Evolutionary conservation across 2,888 invertebrate species (phyloP).

Genomic region (Rugalucina vietnamica): DNA sequence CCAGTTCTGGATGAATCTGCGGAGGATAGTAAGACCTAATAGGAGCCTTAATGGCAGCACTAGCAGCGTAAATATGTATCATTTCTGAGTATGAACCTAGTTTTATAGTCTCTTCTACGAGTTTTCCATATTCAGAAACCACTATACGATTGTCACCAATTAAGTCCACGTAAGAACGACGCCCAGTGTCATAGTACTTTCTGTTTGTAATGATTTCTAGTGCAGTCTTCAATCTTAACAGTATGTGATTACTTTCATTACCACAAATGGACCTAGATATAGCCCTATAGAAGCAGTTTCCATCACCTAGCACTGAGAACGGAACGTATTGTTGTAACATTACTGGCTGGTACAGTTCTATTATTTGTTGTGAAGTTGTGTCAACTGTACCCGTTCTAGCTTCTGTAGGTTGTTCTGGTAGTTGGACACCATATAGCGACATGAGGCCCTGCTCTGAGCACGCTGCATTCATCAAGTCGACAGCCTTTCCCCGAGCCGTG

Average conservation of each 20-base stretch:
- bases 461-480: neutral
- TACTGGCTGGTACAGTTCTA: neutral
- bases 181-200: neutral
- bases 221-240: neutral
- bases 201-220: neutral
- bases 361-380: neutral
- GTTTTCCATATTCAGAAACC: neutral
- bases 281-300: neutral
- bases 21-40: neutral
- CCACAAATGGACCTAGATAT: neutral
- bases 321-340: neutral
- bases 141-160: neutral
- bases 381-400: neutral
- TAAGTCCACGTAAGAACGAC: neutral
- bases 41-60: neutral
- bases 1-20: neutral
- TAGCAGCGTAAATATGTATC: neutral
- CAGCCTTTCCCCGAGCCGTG: neutral
- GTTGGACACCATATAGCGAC: neutral
- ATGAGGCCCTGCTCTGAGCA: neutral
- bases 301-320: neutral
- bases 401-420: neutral
- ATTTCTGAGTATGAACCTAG: neutral
- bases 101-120: neutral
- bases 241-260: neutral